These are phyloP conservation scores for Vanessa atalanta DNA, from an alignment of 1,140 invertebrate species.

Conservation along the genomic window DNA sequence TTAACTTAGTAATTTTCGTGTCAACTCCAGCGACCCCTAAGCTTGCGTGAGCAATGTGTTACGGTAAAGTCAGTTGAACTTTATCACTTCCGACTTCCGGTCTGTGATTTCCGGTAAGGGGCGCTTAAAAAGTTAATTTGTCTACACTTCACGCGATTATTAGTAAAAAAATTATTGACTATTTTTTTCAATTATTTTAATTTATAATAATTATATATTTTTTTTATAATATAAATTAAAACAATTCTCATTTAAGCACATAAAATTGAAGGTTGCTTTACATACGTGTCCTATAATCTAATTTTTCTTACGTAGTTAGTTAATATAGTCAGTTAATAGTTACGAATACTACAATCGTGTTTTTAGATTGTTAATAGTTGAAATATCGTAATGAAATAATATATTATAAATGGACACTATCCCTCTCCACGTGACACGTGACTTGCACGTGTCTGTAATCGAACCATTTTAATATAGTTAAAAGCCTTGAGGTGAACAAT, in stretches of 20 bases:
- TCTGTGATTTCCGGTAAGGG: conserved; percentile 58
- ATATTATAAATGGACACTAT: not conserved
- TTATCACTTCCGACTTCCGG: conserved; percentile 76
- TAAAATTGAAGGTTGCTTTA: no score
- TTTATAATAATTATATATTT: no score
- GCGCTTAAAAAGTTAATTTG: conserved; percentile 54
- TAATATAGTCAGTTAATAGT: no score
- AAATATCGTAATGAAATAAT: no score
- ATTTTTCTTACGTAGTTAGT: no score
- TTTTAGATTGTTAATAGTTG: no score
- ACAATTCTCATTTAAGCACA: no score
- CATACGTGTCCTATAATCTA: no score
- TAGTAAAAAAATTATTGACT: not conserved
- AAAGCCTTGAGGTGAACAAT: no score
- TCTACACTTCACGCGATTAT: conserved; percentile 37
- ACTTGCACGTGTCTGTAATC: conserved; percentile 10
- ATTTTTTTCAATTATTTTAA: not conserved
- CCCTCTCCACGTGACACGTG: conserved; percentile 2
- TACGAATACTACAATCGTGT: no score
- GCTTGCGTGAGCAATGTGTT: conserved; percentile 56
- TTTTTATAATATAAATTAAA: no score
- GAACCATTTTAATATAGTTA: not conserved
- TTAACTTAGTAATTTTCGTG: conserved; percentile 53
- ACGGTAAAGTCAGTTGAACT: conserved; percentile 72
- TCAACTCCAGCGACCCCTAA: conserved; percentile 40